phyloP scores from a whole-genome alignment of 2,113 vertebrate genomes.

The Spizaetus ornatus region DNA sequence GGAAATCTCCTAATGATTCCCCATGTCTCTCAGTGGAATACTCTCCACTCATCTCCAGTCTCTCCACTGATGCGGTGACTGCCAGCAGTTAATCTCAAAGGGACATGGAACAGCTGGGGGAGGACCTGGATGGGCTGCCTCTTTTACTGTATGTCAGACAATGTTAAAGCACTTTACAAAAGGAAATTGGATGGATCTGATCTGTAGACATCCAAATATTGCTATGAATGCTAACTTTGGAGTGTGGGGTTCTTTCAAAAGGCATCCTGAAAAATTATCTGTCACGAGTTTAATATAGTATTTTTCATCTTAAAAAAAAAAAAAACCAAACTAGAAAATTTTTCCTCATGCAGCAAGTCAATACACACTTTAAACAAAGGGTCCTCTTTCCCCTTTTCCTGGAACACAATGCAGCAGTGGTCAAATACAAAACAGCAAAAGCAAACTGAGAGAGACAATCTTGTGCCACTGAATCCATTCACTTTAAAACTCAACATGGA shows the following conservation, averaged over 20 bases:
- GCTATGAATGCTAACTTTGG: background rate
- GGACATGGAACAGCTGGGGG: background rate
- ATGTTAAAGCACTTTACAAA: background rate
- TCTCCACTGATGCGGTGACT: background rate
- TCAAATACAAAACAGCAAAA: background rate
- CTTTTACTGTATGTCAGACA: background rate
- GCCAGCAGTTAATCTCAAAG: background rate
- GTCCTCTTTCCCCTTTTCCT: background rate
- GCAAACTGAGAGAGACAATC: background rate
- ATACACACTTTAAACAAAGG: background rate
- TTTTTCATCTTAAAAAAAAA: background rate
- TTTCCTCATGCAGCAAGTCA: background rate
- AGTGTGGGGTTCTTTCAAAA: background rate
- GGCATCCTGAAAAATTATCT: background rate
- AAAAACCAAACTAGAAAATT: background rate
- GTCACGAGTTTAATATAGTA: background rate
- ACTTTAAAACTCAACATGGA: background rate
- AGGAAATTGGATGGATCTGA: background rate
- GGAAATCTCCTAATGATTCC: conserved; percentile 18
- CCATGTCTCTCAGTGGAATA: background rate
- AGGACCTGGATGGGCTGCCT: background rate
- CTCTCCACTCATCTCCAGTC: background rate
- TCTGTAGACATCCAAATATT: background rate
- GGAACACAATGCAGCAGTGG: background rate
- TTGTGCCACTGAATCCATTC: background rate